Conservation (phyloP, 2,113 vertebrate genomes). For the Scalopus aquaticus region DNA sequence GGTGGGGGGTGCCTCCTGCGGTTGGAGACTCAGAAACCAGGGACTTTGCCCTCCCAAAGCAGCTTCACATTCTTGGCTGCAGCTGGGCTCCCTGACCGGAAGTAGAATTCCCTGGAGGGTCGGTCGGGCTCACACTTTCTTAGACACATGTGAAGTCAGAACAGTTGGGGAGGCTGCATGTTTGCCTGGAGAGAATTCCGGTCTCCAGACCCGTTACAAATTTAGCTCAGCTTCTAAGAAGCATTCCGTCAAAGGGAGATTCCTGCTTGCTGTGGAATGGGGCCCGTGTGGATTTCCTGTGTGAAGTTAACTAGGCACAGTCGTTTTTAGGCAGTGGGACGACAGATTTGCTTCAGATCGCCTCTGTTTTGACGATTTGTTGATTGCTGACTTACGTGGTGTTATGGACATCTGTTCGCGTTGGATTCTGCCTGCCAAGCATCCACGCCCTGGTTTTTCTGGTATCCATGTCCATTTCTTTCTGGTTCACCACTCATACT, state of each 20-base stretch:
- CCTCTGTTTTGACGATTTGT: neutral
- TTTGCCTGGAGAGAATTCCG: constrained; percentile 59
- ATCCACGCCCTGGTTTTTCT: neutral
- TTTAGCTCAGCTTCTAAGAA: constrained; percentile 64
- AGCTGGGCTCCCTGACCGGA: constrained; percentile 41
- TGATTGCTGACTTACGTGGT: neutral
- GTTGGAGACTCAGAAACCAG: neutral
- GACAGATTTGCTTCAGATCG: neutral
- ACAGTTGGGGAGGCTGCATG: neutral
- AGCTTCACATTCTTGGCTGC: constrained; percentile 47
- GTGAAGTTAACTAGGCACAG: neutral
- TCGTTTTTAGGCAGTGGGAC: neutral
- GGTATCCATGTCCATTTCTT: neutral
- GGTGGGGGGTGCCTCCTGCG: neutral
- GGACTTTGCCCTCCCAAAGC: neutral
- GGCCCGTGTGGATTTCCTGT: neutral
- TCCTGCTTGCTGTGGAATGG: neutral
- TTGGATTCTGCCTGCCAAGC: neutral
- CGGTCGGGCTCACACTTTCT: neutral
- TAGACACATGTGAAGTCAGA: constrained; percentile 54
- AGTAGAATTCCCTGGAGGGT: constrained; percentile 44
- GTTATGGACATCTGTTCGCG: neutral
- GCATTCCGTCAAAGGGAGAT: neutral
- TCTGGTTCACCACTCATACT: neutral
- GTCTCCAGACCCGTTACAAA: constrained; percentile 3